phyloP scores from a whole-genome alignment of 2,113 vertebrate species.

The Carassius gibelio region DNA sequence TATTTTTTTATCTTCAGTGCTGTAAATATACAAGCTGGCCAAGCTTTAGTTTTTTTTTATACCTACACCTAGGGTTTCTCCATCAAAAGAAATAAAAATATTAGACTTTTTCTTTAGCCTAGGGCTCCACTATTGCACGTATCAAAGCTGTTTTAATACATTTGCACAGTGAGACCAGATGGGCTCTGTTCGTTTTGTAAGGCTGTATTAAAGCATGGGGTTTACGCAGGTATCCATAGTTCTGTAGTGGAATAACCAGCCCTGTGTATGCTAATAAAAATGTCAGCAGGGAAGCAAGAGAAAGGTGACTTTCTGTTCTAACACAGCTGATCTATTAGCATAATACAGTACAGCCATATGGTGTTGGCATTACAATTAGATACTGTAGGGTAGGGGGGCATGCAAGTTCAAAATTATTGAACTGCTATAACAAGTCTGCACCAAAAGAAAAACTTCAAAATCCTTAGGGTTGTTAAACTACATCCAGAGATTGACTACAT shows the following conservation, averaged over 20 bases:
- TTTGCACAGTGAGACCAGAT: conserved; percentile 48
- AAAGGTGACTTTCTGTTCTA: conserved; percentile 61
- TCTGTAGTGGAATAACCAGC: conserved; percentile 53
- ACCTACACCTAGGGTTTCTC: conserved; percentile 9
- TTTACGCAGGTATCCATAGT: conserved; percentile 10
- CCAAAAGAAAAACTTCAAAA: not conserved
- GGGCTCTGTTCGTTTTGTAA: conserved; percentile 40
- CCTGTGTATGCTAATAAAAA: conserved; percentile 52
- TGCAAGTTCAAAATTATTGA: not conserved
- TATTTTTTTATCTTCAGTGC: not conserved
- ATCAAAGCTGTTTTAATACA: conserved; percentile 39
- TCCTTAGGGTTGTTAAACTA: not conserved
- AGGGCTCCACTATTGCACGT: conserved; percentile 23
- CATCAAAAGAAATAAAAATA: conserved; percentile 40
- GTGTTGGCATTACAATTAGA: conserved; percentile 24
- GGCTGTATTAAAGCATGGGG: conserved; percentile 37
- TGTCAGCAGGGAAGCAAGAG: conserved; percentile 34
- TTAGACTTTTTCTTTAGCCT: not conserved
- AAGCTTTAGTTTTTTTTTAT: not conserved
- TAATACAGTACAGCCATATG: conserved; percentile 53
- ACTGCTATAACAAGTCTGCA: not conserved
- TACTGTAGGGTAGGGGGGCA: conserved; percentile 1
- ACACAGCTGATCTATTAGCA: conserved; percentile 59
- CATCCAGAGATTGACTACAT: not conserved
- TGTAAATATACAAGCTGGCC: not conserved